A percentile compares a stretch with the other conserved stretches of the same genome.
phyloP scores from a whole-genome alignment of 2,113 vertebrate species.

The Atlantisia rogersi region DNA sequence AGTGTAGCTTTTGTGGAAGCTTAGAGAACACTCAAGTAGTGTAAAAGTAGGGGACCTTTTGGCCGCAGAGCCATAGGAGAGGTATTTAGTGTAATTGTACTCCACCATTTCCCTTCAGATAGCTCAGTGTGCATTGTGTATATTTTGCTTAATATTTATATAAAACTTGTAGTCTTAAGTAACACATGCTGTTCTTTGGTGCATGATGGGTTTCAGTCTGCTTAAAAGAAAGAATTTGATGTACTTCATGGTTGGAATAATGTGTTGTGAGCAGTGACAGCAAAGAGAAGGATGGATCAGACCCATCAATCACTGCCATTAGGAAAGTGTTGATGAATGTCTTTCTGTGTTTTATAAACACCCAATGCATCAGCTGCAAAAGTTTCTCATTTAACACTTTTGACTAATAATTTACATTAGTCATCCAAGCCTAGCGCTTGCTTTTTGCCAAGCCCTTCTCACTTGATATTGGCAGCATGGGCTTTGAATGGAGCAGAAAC shows the following conservation, averaged over 20 bases:
- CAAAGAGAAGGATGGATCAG: neutral
- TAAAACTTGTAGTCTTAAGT: neutral
- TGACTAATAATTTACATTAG: neutral
- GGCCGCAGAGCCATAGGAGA: neutral
- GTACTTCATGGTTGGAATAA: neutral
- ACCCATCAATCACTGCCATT: neutral
- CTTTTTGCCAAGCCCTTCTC: neutral
- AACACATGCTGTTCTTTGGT: neutral
- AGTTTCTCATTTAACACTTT: neutral
- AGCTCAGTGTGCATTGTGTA: neutral
- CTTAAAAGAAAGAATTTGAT: neutral
- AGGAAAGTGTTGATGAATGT: neutral
- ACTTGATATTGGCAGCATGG: neutral
- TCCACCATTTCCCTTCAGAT: neutral
- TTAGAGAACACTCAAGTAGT: neutral
- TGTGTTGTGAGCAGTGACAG: neutral
- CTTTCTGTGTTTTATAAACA: neutral
- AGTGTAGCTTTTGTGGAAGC: neutral
- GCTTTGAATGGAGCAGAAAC: neutral
- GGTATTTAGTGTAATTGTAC: neutral
- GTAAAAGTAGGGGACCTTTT: neutral
- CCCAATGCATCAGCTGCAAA: neutral
- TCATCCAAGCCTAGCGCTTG: neutral
- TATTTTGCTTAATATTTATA: constrained; percentile 4
- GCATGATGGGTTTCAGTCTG: neutral